phyloP scores from a whole-genome alignment of 2,113 vertebrate genomes.

The Callorhinus ursinus region DNA sequence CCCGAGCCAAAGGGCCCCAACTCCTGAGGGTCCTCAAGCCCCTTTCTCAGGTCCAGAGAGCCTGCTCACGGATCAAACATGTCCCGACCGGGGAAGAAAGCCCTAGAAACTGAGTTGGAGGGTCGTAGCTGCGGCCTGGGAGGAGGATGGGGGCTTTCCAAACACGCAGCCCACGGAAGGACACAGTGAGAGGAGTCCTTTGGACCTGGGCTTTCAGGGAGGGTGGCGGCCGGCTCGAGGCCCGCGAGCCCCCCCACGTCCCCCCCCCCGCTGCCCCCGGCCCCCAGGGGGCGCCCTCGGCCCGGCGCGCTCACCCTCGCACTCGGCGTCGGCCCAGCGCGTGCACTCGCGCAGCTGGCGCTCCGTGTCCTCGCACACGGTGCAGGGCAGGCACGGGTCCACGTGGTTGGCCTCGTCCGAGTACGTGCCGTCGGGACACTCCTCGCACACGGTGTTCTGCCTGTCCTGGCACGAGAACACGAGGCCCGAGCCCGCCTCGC shows the following conservation, averaged over 20 bases:
- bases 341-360: constrained; percentile 89
- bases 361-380: constrained; percentile 93
- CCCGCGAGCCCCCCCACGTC: background rate
- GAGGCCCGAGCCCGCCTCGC: constrained; percentile 91
- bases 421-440: constrained; percentile 92
- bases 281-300: background rate
- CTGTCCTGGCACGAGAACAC: constrained; percentile 87
- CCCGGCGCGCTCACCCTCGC: constrained; percentile 86
- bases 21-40: background rate
- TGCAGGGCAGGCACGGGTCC: constrained; percentile 97
- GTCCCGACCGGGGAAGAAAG: background rate
- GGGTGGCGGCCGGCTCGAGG: fast-evolving
- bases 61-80: background rate
- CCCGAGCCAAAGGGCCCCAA: background rate
- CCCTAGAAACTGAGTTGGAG: background rate
- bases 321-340: constrained; percentile 86
- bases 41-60: background rate
- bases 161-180: background rate
- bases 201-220: background rate
- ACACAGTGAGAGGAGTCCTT: background rate
- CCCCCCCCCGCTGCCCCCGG: background rate
- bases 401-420: constrained; percentile 94
- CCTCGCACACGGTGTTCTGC: constrained; percentile 94
- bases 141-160: background rate
- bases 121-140: background rate